Percentiles rank a stretch among this genome's conserved stretches.
Evolutionary conservation across 2,113 vertebrate genomes (phyloP).

Genomic region (Anolis carolinensis): DNA sequence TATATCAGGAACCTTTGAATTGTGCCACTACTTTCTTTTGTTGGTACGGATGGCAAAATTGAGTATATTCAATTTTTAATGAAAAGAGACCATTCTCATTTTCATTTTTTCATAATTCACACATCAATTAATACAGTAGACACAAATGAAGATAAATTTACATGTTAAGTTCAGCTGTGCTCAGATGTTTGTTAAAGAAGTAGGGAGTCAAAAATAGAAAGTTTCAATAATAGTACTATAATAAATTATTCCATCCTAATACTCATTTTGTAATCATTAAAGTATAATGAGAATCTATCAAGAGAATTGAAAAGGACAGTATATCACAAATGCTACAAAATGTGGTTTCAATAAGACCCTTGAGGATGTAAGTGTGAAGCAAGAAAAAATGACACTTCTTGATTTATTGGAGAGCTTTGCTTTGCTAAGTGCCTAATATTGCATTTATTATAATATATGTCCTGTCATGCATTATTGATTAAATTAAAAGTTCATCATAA

Average conservation of each 20-base stretch:
- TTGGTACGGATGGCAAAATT: not conserved
- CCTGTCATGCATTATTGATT: conserved; percentile 43
- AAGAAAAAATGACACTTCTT: conserved; percentile 50
- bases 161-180: conserved; percentile 26
- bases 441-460: conserved; percentile 11
- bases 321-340: conserved; percentile 21
- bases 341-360: conserved; percentile 14
- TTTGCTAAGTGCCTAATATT: conserved; percentile 31
- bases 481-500: conserved; percentile 22
- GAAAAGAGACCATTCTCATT: not conserved
- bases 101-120: not conserved
- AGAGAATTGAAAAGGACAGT: conserved; percentile 35
- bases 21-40: not conserved
- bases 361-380: not conserved
- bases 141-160: conserved; percentile 38
- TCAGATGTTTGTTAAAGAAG: conserved; percentile 23
- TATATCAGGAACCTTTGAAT: not conserved
- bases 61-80: too few species aligned
- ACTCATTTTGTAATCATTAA: conserved; percentile 18
- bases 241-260: conserved; percentile 25
- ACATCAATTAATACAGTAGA: not conserved
- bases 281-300: conserved; percentile 22
- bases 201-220: conserved; percentile 28
- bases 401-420: conserved; percentile 40
- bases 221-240: conserved; percentile 14